Evolutionary conservation across 2,797 vertebrate species (phyloP).

Genomic region (Phoxinus dragarum): DNA sequence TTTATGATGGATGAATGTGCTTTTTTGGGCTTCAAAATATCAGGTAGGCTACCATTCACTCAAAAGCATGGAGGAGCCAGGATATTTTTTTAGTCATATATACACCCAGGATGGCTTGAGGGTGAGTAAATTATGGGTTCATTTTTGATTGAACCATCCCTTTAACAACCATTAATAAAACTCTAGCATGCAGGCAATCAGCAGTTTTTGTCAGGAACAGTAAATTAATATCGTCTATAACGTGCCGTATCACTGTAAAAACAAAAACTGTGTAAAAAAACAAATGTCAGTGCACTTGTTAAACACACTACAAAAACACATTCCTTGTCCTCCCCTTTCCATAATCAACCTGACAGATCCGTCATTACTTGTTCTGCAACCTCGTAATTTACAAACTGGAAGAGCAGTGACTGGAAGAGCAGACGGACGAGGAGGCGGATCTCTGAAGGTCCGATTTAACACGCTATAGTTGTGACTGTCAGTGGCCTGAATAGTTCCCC

Average conservation of each 20-base stretch:
- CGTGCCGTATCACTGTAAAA: neutral
- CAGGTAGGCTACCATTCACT: too few relatives aligned
- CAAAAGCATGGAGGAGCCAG: too few relatives aligned
- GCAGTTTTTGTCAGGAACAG: neutral
- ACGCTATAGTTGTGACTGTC: constrained; percentile 38
- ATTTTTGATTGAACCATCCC: too few relatives aligned
- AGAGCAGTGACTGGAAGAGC: constrained; percentile 24
- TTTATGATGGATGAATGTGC: too few relatives aligned
- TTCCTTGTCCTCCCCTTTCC: neutral
- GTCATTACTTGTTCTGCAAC: neutral
- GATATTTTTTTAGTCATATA: too few relatives aligned
- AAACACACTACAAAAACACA: neutral
- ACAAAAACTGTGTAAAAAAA: neutral
- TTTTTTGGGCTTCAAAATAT: too few relatives aligned
- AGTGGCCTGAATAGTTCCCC: constrained; percentile 47
- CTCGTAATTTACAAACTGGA: neutral
- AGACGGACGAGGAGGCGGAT: constrained; percentile 10
- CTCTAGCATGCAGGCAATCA: too few relatives aligned
- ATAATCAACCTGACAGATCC: neutral
- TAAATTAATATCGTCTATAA: neutral
- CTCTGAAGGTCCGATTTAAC: constrained; percentile 34
- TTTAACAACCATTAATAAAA: neutral
- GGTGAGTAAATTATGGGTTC: too few relatives aligned
- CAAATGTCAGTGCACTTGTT: neutral
- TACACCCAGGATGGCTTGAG: too few relatives aligned